A percentile compares a stretch with the other conserved stretches of the same genome.
These are phyloP conservation scores for Xyrauchen texanus DNA, from an alignment of 2,113 vertebrate genomes.

Conservation along the genomic window DNA sequence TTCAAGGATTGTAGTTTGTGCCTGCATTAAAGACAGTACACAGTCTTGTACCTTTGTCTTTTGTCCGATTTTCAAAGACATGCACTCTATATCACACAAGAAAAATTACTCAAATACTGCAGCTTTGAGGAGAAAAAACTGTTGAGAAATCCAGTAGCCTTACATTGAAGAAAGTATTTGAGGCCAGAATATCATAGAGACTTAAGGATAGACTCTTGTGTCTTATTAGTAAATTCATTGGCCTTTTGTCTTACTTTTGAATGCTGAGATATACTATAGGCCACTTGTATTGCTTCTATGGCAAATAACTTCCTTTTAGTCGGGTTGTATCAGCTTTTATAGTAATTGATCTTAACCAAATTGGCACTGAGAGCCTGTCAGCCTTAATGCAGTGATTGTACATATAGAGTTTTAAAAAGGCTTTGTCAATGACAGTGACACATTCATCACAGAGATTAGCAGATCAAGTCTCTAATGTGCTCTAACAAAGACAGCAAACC, in stretches of 20 bases:
- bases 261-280: not conserved
- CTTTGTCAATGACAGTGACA: slow-evolving; percentile 30
- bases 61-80: too few species aligned
- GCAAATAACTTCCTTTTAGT: not conserved
- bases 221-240: not conserved
- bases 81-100: too few species aligned
- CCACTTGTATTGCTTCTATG: not conserved
- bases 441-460: slow-evolving; percentile 20
- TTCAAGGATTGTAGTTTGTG: too few species aligned
- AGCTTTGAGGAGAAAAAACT: too few species aligned
- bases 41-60: too few species aligned
- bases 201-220: not conserved
- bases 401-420: slow-evolving; percentile 19
- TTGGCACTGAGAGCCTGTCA: slow-evolving; percentile 11
- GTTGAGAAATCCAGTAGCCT: too few species aligned
- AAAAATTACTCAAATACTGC: too few species aligned
- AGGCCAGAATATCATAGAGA: too few species aligned
- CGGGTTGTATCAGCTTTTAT: slow-evolving; percentile 1
- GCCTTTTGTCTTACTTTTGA: not conserved
- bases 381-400: slow-evolving; percentile 21
- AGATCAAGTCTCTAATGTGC: slow-evolving; percentile 16
- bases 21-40: too few species aligned
- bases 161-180: too few species aligned
- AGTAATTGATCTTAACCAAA: slow-evolving; percentile 4
- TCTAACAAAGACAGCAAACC: slow-evolving; percentile 14